Conservation (phyloP, 2,797 vertebrate species). For the Amazona ochrocephala region DNA sequence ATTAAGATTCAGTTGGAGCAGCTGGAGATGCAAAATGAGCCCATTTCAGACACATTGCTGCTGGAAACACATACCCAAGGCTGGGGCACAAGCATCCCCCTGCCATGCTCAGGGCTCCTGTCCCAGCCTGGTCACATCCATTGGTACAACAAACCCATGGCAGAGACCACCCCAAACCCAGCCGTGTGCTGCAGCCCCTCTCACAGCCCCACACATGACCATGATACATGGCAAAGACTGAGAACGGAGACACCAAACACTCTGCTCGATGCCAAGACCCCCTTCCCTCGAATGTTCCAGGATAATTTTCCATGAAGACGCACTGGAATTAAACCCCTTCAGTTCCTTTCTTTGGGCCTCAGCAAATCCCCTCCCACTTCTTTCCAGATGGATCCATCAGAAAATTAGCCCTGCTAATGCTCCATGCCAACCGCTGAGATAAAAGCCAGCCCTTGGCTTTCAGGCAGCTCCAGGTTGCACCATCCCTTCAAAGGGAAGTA, state of each 20-base stretch:
- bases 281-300: not conserved
- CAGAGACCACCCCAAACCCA: not conserved
- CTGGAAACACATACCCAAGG: not conserved
- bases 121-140: not conserved
- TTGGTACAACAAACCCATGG: rapidly evolving
- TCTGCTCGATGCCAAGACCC: not conserved
- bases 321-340: not conserved
- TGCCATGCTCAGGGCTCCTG: not conserved
- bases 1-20: conserved; percentile 12
- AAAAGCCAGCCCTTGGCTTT: conserved; percentile 24
- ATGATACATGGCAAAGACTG: rapidly evolving
- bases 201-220: rapidly evolving
- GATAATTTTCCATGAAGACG: not conserved
- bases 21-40: not conserved
- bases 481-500: not conserved
- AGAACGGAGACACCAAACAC: not conserved
- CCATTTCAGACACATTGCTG: not conserved
- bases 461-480: not conserved
- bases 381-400: conserved; percentile 36
- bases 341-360: not conserved
- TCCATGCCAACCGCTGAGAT: not conserved
- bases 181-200: not conserved
- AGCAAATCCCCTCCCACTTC: conserved; percentile 37
- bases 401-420: conserved; percentile 1
- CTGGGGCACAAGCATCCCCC: not conserved